Evolutionary conservation across 2,797 vertebrate species (phyloP).

Genomic region (Enteromius argenteus): DNA sequence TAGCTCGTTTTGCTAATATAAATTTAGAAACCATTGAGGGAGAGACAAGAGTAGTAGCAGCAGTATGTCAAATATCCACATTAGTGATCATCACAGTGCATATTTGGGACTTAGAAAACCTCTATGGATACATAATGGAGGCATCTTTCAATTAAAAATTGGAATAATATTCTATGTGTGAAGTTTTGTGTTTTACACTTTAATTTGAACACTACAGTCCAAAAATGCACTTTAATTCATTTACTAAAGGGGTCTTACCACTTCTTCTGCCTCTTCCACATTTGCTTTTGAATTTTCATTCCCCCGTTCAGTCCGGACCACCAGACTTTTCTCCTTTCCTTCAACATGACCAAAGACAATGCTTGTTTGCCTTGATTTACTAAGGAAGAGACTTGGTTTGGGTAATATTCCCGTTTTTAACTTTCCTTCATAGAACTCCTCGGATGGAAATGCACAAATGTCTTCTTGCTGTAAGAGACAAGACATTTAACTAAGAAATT

Average conservation of each 20-base stretch:
- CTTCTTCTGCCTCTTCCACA: constrained; percentile 73
- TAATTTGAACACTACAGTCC: not conserved
- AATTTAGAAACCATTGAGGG: not conserved
- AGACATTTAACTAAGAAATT: not conserved
- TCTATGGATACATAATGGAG: not conserved
- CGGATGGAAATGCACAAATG: constrained; percentile 83
- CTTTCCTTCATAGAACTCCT: constrained; percentile 73
- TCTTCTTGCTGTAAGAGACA: constrained; percentile 72
- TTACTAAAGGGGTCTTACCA: constrained; percentile 68
- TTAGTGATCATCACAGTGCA: not conserved
- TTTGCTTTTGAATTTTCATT: constrained; percentile 86
- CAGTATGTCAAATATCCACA: not conserved
- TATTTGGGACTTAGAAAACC: not conserved
- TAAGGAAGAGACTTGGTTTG: constrained; percentile 68
- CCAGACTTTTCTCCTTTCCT: constrained; percentile 77
- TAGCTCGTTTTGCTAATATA: not conserved
- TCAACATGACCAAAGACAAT: constrained; percentile 82
- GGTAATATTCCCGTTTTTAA: constrained; percentile 65
- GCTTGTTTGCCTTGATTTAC: constrained; percentile 65
- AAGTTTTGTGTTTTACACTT: not conserved
- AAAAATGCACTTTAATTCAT: not conserved
- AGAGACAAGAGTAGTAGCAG: not conserved
- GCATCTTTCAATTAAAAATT: not conserved
- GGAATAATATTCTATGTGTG: not conserved
- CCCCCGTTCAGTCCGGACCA: constrained; percentile 81